These are phyloP conservation scores for Hermaeophaga mercurialis DNA, from an alignment of 2,888 invertebrate species.

Conservation along the genomic window DNA sequence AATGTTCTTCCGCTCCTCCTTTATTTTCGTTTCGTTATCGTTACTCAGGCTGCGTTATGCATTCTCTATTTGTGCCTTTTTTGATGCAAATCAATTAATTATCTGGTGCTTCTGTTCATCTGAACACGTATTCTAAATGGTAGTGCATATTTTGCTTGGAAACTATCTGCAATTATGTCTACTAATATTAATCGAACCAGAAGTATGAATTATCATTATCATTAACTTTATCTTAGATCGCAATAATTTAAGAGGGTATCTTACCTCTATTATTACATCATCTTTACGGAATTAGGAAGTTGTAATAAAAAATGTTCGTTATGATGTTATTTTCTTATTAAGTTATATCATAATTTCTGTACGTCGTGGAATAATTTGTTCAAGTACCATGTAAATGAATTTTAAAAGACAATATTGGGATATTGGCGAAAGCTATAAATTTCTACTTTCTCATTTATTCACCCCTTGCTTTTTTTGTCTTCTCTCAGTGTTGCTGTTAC, in stretches of 20 bases:
- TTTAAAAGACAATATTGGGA: too few species aligned
- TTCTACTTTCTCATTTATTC: too few species aligned
- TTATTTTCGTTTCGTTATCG: slow-evolving; percentile 26
- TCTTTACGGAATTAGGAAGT: slow-evolving; percentile 2
- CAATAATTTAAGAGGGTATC: slow-evolving; percentile 32
- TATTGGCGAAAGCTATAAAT: too few species aligned
- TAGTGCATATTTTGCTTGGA: slow-evolving; percentile 37
- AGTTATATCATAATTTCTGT: too few species aligned
- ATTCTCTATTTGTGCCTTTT: slow-evolving; percentile 32
- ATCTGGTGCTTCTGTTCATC: slow-evolving; percentile 34
- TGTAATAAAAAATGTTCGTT: neutral
- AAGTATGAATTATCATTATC: slow-evolving; percentile 30
- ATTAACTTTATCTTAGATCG: slow-evolving; percentile 26
- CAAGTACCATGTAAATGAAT: too few species aligned
- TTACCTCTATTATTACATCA: slow-evolving; percentile 30
- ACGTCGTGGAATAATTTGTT: too few species aligned
- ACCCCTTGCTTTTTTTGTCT: too few species aligned
- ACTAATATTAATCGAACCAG: slow-evolving; percentile 38
- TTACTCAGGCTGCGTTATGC: slow-evolving; percentile 21
- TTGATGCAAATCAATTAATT: slow-evolving; percentile 35
- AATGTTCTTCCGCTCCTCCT: slow-evolving; percentile 20
- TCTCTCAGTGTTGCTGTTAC: too few species aligned
- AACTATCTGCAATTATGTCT: slow-evolving; percentile 37
- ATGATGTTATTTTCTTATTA: too few species aligned
- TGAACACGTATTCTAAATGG: slow-evolving; percentile 35